These are phyloP conservation scores for Gastrophryne carolinensis DNA, from an alignment of 2,797 vertebrate species.

Conservation along the genomic window DNA sequence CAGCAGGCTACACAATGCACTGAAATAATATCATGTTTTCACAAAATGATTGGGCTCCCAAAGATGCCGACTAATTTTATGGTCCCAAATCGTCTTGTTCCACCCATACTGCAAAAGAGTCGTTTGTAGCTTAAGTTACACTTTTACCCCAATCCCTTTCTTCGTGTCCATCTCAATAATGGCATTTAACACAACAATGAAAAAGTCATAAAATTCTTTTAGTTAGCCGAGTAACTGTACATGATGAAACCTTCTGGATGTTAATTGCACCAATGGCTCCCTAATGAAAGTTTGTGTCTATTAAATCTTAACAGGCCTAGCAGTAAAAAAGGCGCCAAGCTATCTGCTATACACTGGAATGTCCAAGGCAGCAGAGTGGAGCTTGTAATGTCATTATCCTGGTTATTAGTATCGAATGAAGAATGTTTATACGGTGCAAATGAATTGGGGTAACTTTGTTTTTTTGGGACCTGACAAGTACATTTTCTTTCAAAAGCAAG, in stretches of 20 bases:
- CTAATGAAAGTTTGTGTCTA: conserved; percentile 80
- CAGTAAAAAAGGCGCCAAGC: conserved; percentile 79
- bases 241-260: conserved; percentile 73
- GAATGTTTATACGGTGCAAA: conserved; percentile 48
- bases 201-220: conserved; percentile 53
- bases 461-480: neutral
- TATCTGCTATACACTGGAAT: conserved; percentile 66
- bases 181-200: conserved; percentile 53
- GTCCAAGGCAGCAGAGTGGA: conserved; percentile 68
- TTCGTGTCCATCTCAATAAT: conserved; percentile 48
- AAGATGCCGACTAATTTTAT: neutral
- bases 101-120: neutral
- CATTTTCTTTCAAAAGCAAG: neutral
- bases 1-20: neutral
- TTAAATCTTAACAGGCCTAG: conserved; percentile 78
- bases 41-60: neutral
- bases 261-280: conserved; percentile 74
- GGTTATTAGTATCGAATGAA: conserved; percentile 50
- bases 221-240: conserved; percentile 52
- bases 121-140: conserved; percentile 25
- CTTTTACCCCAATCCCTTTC: conserved; percentile 40
- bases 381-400: conserved; percentile 64
- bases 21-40: neutral
- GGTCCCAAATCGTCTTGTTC: neutral
- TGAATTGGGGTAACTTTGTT: conserved; percentile 32